phyloP scores from a whole-genome alignment of 1,140 invertebrate genomes.

The Bombus terrestris region DNA sequence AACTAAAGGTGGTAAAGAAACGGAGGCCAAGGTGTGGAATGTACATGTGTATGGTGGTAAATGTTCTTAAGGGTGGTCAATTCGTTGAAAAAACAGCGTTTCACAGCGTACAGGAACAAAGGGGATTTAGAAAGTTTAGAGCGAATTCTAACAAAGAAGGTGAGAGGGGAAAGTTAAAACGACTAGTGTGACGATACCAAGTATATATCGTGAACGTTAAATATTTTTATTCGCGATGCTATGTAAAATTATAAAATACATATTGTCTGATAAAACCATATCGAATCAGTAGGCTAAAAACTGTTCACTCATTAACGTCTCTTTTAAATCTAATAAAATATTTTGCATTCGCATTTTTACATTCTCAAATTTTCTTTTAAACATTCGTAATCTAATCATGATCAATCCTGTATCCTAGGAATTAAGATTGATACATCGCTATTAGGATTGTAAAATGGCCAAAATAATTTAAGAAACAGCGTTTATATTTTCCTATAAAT shows the following conservation, averaged over 20 bases:
- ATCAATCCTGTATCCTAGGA: too few species aligned
- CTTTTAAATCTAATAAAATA: conserved; percentile 1
- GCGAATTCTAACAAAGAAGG: neutral
- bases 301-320: neutral
- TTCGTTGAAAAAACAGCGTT: neutral
- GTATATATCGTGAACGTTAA: neutral
- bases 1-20: neutral
- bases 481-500: too few species aligned
- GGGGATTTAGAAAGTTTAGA: neutral
- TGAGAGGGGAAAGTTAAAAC: too few species aligned
- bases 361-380: too few species aligned
- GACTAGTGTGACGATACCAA: neutral
- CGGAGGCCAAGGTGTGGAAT: neutral
- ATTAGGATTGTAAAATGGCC: too few species aligned
- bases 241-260: neutral
- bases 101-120: neutral
- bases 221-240: neutral
- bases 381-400: too few species aligned
- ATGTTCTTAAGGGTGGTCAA: neutral
- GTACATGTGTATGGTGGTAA: neutral
- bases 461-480: too few species aligned
- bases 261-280: too few species aligned
- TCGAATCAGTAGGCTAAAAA: neutral
- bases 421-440: too few species aligned
- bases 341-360: too few species aligned